Percentiles rank a stretch among this genome's conserved stretches.
Evolutionary conservation across 2,113 vertebrate genomes (phyloP).

Genomic region (Crocuta crocuta): DNA sequence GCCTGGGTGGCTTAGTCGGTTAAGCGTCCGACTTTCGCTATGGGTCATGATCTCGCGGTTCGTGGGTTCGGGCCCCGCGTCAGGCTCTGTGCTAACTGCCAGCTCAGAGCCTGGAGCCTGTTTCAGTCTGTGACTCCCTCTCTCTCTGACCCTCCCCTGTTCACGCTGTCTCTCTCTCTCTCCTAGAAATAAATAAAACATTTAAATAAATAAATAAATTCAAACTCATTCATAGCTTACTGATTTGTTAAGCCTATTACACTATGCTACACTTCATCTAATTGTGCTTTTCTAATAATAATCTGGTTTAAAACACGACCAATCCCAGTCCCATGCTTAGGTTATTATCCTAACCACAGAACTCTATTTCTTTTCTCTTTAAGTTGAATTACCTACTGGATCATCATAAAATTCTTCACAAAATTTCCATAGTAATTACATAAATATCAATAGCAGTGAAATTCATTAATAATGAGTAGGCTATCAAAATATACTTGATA

Average conservation of each 20-base stretch:
- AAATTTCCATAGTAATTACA: slow-evolving; percentile 3
- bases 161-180: too few relatives aligned
- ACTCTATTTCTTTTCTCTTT: slow-evolving; percentile 18
- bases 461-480: not conserved
- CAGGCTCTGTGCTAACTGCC: too few relatives aligned
- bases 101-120: too few relatives aligned
- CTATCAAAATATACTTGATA: slow-evolving; percentile 28
- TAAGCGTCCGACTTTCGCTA: too few relatives aligned
- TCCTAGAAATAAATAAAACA: too few relatives aligned
- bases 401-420: slow-evolving; percentile 21
- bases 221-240: not conserved
- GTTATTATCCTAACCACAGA: not conserved
- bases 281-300: not conserved
- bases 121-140: too few relatives aligned
- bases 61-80: too few relatives aligned
- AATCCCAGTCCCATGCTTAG: not conserved
- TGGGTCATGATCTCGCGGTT: too few relatives aligned
- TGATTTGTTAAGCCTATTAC: not conserved
- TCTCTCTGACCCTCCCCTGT: too few relatives aligned
- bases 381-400: not conserved
- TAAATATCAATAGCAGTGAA: not conserved
- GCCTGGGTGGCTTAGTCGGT: too few relatives aligned
- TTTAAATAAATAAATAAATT: not conserved
- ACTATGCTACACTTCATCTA: not conserved
- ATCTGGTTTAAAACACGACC: not conserved